Conservation (phyloP, 2,113 vertebrate genomes). For the Eolophus roseicapilla region DNA sequence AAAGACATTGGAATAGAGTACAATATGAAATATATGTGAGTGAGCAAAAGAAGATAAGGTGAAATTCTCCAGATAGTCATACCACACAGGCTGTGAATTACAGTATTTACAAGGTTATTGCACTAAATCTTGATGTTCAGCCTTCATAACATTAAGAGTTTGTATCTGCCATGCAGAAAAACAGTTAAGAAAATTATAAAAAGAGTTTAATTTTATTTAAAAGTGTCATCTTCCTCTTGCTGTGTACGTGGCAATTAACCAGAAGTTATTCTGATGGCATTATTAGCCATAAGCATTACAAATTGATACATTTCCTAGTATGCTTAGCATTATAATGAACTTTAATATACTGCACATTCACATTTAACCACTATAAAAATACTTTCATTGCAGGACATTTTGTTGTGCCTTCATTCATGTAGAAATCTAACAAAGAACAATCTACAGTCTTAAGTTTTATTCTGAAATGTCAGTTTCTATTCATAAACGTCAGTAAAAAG, state of each 20-base stretch:
- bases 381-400: conserved; percentile 8
- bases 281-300: conserved; percentile 10
- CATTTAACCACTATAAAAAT: conserved; percentile 3
- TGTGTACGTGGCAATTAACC: background rate
- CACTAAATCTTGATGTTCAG: background rate
- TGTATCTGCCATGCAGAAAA: background rate
- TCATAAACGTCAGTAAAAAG: background rate
- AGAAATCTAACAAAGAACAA: conserved; percentile 4
- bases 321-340: background rate
- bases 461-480: conserved; percentile 44
- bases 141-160: background rate
- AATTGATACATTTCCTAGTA: background rate
- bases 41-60: background rate
- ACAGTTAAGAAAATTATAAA: background rate
- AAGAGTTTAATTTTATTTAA: background rate
- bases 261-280: background rate
- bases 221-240: background rate
- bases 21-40: background rate
- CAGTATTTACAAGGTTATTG: background rate
- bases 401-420: background rate
- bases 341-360: background rate
- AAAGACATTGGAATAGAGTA: background rate
- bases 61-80: background rate
- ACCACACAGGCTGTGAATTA: background rate
- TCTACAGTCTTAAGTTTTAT: background rate